These are phyloP conservation scores for Maccullochella peelii DNA, from an alignment of 2,113 vertebrate species.

Conservation along the genomic window DNA sequence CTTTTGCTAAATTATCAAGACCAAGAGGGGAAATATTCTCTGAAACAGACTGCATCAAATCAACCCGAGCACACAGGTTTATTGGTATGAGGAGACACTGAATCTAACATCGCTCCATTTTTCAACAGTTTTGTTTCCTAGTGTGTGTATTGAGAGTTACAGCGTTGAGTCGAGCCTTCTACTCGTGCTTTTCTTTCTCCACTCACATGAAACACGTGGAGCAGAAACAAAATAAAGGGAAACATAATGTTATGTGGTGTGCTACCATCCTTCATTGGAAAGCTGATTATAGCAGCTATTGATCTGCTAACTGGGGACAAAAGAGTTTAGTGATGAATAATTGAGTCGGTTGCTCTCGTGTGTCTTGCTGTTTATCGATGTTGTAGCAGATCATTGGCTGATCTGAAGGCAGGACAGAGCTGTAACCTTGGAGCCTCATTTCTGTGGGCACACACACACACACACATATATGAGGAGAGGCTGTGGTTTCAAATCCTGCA, in stretches of 20 bases:
- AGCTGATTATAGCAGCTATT: slow-evolving; percentile 53
- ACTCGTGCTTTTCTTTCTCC: neutral
- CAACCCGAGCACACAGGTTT: neutral
- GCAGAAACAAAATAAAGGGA: neutral
- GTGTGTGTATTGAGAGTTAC: neutral
- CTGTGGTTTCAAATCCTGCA: too few relatives aligned
- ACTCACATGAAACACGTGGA: neutral
- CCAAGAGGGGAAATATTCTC: too few relatives aligned
- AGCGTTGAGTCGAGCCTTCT: neutral
- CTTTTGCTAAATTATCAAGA: neutral
- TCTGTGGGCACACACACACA: neutral
- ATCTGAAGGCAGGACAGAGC: slow-evolving; percentile 41
- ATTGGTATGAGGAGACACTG: neutral
- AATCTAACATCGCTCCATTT: neutral
- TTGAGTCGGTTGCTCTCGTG: slow-evolving; percentile 37
- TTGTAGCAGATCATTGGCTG: slow-evolving; percentile 11
- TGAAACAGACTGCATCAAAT: neutral
- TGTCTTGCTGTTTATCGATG: slow-evolving; percentile 44
- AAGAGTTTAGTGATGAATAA: slow-evolving; percentile 63
- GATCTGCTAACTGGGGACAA: slow-evolving; percentile 52
- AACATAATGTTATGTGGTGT: neutral
- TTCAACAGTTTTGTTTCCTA: neutral
- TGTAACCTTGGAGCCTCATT: slow-evolving; percentile 26
- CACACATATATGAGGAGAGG: neutral
- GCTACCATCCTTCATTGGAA: neutral